These are phyloP conservation scores for Danio albolineatus DNA, from an alignment of 2,797 vertebrate species.

Conservation along the genomic window DNA sequence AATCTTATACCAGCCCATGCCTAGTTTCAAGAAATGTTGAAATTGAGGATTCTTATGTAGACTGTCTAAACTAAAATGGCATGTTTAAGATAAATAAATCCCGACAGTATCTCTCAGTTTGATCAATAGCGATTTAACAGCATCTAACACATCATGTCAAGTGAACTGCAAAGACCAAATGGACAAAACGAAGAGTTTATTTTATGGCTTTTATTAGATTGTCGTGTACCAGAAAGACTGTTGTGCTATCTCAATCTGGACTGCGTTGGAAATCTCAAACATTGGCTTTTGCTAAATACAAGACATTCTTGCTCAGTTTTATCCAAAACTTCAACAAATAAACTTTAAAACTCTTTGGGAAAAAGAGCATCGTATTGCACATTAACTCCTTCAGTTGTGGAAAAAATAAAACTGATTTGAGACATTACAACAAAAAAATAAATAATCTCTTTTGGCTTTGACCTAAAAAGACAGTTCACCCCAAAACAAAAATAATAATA, in stretches of 20 bases:
- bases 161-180: neutral
- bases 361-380: conserved; percentile 7
- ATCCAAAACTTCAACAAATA: neutral
- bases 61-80: neutral
- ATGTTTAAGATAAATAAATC: neutral
- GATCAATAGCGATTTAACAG: neutral
- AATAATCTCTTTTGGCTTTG: neutral
- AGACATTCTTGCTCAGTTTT: neutral
- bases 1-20: too few species aligned
- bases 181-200: neutral
- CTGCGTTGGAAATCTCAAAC: neutral
- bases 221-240: neutral
- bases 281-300: neutral
- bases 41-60: neutral
- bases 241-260: neutral
- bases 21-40: neutral
- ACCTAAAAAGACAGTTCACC: too few species aligned
- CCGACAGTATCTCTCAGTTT: too few species aligned
- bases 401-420: neutral
- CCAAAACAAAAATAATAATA: too few species aligned
- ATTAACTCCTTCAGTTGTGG: neutral
- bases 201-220: conserved; percentile 12
- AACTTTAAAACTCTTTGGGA: neutral
- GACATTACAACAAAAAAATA: neutral
- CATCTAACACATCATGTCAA: neutral